A percentile compares a stretch with the other conserved stretches of the same genome.
Evolutionary conservation across 92 coral and sea anemone genomes (phyloP).

Genomic region (Hydrozoanthus gracilis): DNA sequence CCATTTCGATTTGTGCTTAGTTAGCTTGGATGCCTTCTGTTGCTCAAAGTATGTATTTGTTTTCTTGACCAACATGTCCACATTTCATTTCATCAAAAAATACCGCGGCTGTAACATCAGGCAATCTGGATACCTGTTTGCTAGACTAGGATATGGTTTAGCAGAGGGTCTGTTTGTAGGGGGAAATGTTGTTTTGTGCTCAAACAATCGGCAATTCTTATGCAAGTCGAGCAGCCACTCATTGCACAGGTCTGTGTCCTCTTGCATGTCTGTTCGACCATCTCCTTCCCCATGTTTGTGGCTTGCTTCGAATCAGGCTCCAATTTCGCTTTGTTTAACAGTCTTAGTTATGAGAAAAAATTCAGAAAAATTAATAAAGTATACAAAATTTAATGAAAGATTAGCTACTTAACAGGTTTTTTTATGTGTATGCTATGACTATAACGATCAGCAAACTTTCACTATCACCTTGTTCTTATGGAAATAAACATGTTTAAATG

Average conservation of each 20-base stretch:
- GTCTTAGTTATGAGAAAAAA: not conserved
- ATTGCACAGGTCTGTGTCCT: not conserved
- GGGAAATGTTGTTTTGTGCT: not conserved
- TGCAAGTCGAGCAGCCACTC: not conserved
- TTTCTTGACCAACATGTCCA: not conserved
- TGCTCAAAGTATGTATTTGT: not conserved
- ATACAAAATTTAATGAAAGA: too few species aligned
- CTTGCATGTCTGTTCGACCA: not conserved
- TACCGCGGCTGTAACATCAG: not conserved
- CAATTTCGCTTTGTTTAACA: not conserved
- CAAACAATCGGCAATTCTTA: not conserved
- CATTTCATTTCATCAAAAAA: not conserved
- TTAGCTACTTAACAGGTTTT: too few species aligned
- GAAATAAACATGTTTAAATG: too few species aligned
- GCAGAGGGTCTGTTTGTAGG: not conserved
- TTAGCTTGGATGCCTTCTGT: slow-evolving; percentile 49
- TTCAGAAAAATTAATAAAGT: too few species aligned
- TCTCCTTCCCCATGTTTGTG: not conserved
- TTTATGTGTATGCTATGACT: too few species aligned
- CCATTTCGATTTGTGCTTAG: slow-evolving; percentile 58
- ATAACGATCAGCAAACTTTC: too few species aligned
- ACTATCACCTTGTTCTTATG: too few species aligned
- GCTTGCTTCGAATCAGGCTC: slow-evolving; percentile 5
- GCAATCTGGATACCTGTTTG: slow-evolving; percentile 5
- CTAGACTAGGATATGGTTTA: slow-evolving; percentile 1